A percentile compares a stretch with the other conserved stretches of the same genome.
Conservation (phyloP, 2,113 vertebrate species). For the Hemicordylus capensis region DNA sequence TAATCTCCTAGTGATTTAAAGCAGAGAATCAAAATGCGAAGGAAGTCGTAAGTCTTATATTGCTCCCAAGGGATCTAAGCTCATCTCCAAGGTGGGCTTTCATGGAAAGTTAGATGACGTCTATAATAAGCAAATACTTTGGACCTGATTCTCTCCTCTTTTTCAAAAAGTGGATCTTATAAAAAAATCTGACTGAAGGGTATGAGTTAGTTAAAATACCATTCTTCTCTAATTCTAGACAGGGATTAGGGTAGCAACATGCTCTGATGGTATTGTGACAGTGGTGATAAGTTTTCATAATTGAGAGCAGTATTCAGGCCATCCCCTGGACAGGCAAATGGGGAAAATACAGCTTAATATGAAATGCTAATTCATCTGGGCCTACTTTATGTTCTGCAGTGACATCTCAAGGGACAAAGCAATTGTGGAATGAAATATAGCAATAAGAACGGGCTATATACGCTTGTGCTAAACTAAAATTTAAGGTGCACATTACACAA, state of each 20-base stretch:
- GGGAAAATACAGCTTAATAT: not conserved
- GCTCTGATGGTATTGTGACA: not conserved
- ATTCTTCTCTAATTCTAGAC: not conserved
- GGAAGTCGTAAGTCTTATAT: not conserved
- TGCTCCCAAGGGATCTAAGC: not conserved
- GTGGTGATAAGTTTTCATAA: not conserved
- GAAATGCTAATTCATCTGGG: not conserved
- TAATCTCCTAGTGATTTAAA: constrained; percentile 11
- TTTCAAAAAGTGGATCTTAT: not conserved
- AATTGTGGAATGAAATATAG: not conserved
- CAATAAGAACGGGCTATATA: not conserved
- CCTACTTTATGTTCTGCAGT: not conserved
- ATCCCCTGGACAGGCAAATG: not conserved
- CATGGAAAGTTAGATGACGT: not conserved
- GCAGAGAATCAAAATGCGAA: constrained; percentile 2
- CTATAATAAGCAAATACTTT: not conserved
- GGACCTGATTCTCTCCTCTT: not conserved
- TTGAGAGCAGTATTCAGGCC: not conserved
- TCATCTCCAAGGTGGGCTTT: constrained; percentile 12
- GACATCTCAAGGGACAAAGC: not conserved
- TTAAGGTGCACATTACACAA: too few species aligned
- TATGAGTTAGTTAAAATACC: not conserved
- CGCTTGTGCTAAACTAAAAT: not conserved
- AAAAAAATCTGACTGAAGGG: not conserved
- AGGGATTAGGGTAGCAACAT: not conserved